Percentiles rank a stretch among this genome's conserved stretches.
Conservation (phyloP, 2,797 vertebrate species). For the Crocodylus rhombifer region DNA sequence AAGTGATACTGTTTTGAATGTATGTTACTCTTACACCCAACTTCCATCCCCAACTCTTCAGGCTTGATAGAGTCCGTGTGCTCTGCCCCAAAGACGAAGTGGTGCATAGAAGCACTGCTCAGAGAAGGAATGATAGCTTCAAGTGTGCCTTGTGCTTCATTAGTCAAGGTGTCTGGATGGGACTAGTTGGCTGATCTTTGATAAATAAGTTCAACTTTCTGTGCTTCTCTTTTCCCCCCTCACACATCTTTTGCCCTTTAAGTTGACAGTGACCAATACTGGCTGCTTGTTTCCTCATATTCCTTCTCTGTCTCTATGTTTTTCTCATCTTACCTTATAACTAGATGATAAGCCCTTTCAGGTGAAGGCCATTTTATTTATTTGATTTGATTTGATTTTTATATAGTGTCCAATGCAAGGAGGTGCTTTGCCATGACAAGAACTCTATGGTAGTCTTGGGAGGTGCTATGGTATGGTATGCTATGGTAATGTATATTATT, state of each 20-base stretch:
- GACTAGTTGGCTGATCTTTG: background rate
- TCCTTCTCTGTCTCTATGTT: background rate
- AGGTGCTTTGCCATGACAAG: background rate
- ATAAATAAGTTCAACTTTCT: background rate
- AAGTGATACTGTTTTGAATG: background rate
- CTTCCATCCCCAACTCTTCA: background rate
- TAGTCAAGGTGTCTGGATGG: accelerated
- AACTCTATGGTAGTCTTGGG: background rate
- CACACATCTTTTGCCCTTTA: background rate
- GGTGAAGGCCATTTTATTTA: accelerated
- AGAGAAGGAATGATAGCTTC: background rate
- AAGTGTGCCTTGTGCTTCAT: background rate
- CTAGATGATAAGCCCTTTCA: accelerated
- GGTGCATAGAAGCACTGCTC: background rate
- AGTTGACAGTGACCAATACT: background rate
- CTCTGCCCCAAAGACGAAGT: background rate
- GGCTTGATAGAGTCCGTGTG: background rate
- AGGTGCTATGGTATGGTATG: background rate
- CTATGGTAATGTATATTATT: background rate
- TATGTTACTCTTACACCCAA: background rate
- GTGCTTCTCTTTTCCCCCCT: background rate
- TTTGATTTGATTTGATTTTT: background rate
- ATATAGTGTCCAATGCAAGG: background rate
- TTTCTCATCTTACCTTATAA: background rate
- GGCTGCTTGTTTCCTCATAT: background rate